Base-by-base conservation (phyloP, 2,888 invertebrate genomes). In the Antheraea assamensis region DNA sequence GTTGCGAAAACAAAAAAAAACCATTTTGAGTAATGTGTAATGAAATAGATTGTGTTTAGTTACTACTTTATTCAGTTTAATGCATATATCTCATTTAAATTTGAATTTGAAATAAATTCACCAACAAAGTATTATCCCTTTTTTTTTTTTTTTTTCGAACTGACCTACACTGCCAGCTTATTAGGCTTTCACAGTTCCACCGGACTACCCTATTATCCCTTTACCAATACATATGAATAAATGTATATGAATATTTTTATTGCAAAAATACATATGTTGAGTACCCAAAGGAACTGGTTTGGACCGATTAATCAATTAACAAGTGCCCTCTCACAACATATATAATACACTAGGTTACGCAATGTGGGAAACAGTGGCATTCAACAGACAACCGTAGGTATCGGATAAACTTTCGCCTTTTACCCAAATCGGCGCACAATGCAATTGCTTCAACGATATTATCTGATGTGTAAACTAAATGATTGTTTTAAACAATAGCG, bases 371-470 rank as follows among this genome's bases (percentile, higher is more conserved):
- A 79, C 78, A 78, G 74, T 73, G 58, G n/a, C 24, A n/a, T 21
- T 55, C 2, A 76, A 21, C 27, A 55, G 77, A 75, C 58, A 75
- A 30, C 78, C 79, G 78, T 85, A 84, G 85, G 71, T 78, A 80
- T 80, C 77, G 79, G 73, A 82, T 81, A 76, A 78, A 88, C 91
- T 91, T 90, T 92, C 90, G 82, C 90, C 88, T 87, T 87, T 90
- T 86, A 86, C 84, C 76, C 73, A 79, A 80, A 80, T 78, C 79
- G 83, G 86, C 86, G 85, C 85, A 88, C 30, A 64, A 30, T 64
- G 17, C 30, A 64, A 64, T 64, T 27, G 52, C 74, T 52, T 27
- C 42, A 19, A 47, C 71, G 52, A 24, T 42, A 31, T 68, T 72
- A 71, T 74, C 74, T 70, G 86, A 80, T 79, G 76, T 81, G 77